Evolutionary conservation across 2,113 vertebrate genomes (phyloP), one percentile per base, ranked within the genome.

Genomic region (Orthonyx spaldingii): DNA sequence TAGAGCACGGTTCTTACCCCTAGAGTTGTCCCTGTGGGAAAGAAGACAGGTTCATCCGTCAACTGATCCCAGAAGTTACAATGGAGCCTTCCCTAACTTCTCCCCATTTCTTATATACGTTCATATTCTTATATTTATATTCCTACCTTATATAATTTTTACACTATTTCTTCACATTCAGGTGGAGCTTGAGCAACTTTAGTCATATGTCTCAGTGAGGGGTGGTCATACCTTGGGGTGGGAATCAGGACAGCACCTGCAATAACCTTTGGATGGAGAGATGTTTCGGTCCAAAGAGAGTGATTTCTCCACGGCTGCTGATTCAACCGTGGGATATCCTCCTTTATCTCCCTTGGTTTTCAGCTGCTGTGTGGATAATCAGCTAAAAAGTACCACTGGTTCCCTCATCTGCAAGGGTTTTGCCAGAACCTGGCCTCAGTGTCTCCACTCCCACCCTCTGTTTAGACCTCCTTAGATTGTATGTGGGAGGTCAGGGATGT

Each of bases 391-490:
- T 46, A n/a, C 20, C 20, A 60, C 16, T 0, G 3, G 11, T 55
- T 69, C 24, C 23, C 30, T 61, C 17, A 20, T 41, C 30, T 60
- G 61, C n/a, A 35, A 19, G 26, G 47, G 11, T 41, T 68, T 47
- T 68, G 28, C n/a, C 70, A 28, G 20, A 60, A 14, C 11, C n/a
- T 32, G 47, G 39, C 53, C 0, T 0, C 30, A 26, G 21, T 47
- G 47, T 32, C 39, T 68, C 46, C n/a, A 11, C 16, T 42, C 17
- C 21, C 70, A 41, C 3, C 3, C 23, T 82, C 28, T 0, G 0
- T 26, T 89, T 13, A 44, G 19, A 21, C 28, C 13, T 28, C 46
- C 39, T 75, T 6, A 22, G 6, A 13, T 2, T 35, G 53, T 41
- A 11, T 52, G 46, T 39, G 39, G 37, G 33, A 74, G 12, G 6